Conservation (phyloP, 2,113 vertebrate species). For the Scomber scombrus region DNA sequence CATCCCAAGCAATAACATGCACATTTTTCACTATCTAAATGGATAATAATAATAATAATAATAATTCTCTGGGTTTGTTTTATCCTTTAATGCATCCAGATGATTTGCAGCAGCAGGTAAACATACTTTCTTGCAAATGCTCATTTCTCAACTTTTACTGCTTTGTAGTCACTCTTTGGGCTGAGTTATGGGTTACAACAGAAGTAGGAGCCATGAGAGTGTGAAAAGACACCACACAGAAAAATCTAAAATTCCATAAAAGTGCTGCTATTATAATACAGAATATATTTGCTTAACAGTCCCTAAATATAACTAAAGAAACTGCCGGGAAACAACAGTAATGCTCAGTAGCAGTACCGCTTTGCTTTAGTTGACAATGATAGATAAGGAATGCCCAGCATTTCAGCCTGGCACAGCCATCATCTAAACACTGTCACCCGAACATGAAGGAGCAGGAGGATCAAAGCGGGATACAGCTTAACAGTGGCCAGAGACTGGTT, state of each 20-base stretch:
- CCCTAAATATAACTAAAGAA: not conserved
- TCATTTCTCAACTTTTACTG: not conserved
- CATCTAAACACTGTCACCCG: constrained; percentile 43
- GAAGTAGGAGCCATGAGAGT: too few relatives aligned
- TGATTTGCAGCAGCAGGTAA: not conserved
- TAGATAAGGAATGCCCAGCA: constrained; percentile 11
- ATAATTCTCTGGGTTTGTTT: not conserved
- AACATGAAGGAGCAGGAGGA: constrained; percentile 38
- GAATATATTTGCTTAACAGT: not conserved
- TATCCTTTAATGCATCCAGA: not conserved
- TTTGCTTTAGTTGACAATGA: constrained; percentile 12
- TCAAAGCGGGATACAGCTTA: constrained; percentile 40
- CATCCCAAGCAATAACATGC: not conserved
- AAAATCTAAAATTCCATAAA: not conserved
- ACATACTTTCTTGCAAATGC: too few relatives aligned
- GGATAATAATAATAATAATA: not conserved
- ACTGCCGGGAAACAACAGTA: not conserved
- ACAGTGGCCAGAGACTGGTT: constrained; percentile 56
- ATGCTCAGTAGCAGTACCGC: not conserved
- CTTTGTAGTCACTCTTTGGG: not conserved
- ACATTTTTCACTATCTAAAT: not conserved
- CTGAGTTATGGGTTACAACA: not conserved
- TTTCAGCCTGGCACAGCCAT: constrained; percentile 20
- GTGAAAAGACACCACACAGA: not conserved
- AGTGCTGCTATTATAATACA: not conserved